Evolutionary conservation across 2,888 invertebrate genomes (phyloP), one percentile per base, ranked within the genome.

Genomic region (Papilio demoleus): DNA sequence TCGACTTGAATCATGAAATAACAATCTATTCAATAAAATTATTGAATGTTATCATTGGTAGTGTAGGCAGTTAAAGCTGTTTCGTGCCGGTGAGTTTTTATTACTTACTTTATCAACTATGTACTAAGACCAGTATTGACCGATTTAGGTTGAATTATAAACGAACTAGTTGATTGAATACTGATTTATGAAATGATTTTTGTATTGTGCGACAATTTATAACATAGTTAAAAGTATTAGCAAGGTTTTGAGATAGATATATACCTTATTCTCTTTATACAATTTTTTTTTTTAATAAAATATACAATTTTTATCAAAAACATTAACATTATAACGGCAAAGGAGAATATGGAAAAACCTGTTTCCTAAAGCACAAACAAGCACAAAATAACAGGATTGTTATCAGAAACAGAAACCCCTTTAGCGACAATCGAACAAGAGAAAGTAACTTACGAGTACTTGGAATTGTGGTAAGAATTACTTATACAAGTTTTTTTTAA

Each of bases 111-210:
- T 66, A 65, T 68, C 65, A 70, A 40, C 60, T 61, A 45, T 53
- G 47, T 67, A 42, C 42, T 34, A 36, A 61, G 71, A 58, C 67
- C 65, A 70, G 66, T 71, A 70, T 68, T 58, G 50, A 47, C 64
- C 38, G 62, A 75, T 73, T 69, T 70, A 56, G 74, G 72, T 72
- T 74, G 72, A 61, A 70, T 68, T 53, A 58, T 38, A 70, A 71
- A 70, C 64, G 63, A 42, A 60, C 24, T 22, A 19, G 19, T 59
- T n/a, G 17, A 36, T 36, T 50, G 14, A 66, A 66, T 22, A 36
- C 4, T 17, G 17, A 61, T 17, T n/a, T 31, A 27, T 47, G 1
- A 27, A 45, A 56, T 50, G 1, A 50, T 50, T 50, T 50, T 9
- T 9, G 27, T 53, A 8, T 31, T 56, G 17, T 31, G n/a, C 31